These are phyloP conservation scores for Chrysina gloriosa DNA, from an alignment of 2,888 invertebrate species.

Conservation along the genomic window DNA sequence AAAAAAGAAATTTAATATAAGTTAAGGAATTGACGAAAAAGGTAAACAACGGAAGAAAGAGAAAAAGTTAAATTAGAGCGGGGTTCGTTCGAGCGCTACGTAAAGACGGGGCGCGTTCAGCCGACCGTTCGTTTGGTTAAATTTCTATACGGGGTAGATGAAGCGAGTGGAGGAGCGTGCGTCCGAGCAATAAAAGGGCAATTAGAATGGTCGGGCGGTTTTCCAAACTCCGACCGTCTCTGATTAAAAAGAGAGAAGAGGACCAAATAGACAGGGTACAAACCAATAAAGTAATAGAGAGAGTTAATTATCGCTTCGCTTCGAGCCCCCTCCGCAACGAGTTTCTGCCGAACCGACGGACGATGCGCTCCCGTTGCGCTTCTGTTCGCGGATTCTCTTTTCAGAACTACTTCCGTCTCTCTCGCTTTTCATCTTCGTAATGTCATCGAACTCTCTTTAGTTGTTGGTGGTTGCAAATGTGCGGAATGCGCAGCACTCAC, in stretches of 20 bases:
- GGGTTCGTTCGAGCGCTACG: constrained; percentile 36
- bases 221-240: constrained; percentile 60
- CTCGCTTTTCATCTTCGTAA: neutral
- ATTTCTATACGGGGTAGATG: constrained; percentile 58
- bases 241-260: constrained; percentile 65
- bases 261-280: constrained; percentile 64
- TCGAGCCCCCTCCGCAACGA: constrained; percentile 23
- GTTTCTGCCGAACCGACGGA: constrained; percentile 20
- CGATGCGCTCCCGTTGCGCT: constrained; percentile 12
- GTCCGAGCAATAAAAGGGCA: constrained; percentile 64
- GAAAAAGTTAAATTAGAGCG: constrained; percentile 57
- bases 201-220: constrained; percentile 64
- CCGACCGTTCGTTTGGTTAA: constrained; percentile 62
- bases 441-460: neutral
- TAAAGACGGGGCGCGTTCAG: constrained; percentile 52
- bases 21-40: constrained; percentile 46
- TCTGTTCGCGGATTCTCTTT: neutral
- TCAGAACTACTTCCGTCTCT: constrained; percentile 3
- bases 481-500: constrained; percentile 24
- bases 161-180: constrained; percentile 57
- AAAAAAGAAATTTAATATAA: constrained; percentile 44
- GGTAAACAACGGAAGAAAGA: constrained; percentile 49
- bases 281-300: constrained; percentile 65
- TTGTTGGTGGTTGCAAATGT: neutral
- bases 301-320: constrained; percentile 61